Evolutionary conservation across 2,113 vertebrate species (phyloP).

Genomic region (Shinisaurus crocodilurus): DNA sequence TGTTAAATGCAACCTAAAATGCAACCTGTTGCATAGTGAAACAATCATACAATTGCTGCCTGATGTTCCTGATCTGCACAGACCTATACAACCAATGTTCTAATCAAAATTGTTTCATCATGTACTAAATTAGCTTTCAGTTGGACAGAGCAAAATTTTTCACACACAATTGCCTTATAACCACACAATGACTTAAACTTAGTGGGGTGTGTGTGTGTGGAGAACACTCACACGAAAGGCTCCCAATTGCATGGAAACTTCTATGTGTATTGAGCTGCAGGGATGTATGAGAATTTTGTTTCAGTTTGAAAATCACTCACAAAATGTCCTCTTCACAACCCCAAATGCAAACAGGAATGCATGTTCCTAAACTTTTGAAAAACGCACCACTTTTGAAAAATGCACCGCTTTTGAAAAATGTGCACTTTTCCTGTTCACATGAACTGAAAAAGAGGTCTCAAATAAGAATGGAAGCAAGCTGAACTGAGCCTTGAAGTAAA

Average conservation of each 20-base stretch:
- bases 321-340: no score
- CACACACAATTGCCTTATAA: background rate
- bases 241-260: background rate
- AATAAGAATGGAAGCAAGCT: no score
- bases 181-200: background rate
- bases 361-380: no score
- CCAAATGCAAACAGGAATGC: no score
- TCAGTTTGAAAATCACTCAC: no score
- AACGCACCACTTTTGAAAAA: no score
- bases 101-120: background rate
- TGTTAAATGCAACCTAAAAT: background rate
- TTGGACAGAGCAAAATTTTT: background rate
- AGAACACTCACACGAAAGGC: background rate
- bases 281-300: no score
- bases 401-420: no score
- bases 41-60: background rate
- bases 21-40: background rate
- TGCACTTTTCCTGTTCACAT: no score
- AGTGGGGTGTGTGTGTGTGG: background rate
- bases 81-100: background rate
- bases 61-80: background rate
- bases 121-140: background rate
- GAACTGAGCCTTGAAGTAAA: no score
- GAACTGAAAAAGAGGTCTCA: no score
- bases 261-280: background rate